phyloP scores from a whole-genome alignment of 2,797 vertebrate genomes.

The Chloroceryle amazona region DNA sequence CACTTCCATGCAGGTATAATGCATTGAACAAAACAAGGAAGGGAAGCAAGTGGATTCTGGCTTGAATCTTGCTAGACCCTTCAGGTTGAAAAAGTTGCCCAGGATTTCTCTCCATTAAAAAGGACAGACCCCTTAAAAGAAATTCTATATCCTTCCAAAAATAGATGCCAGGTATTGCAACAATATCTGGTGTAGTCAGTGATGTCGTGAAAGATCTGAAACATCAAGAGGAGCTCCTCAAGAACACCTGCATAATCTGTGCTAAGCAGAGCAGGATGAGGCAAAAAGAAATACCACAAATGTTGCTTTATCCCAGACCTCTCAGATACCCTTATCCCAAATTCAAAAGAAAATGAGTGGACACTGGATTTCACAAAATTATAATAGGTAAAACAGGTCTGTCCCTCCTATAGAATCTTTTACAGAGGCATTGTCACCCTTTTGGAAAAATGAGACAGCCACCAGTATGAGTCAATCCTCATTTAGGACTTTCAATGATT shows the following conservation, averaged over 20 bases:
- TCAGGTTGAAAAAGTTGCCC: neutral
- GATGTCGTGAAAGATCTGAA: neutral
- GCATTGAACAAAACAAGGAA: neutral
- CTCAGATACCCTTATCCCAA: neutral
- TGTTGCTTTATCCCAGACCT: neutral
- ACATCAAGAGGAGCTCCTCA: neutral
- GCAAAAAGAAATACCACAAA: neutral
- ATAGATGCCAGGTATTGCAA: neutral
- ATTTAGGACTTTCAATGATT: neutral
- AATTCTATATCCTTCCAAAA: neutral
- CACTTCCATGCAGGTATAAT: neutral
- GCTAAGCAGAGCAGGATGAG: neutral
- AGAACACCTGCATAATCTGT: neutral
- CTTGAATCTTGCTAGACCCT: neutral
- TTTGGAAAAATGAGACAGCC: neutral
- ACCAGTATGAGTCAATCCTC: neutral
- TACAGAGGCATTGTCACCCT: neutral
- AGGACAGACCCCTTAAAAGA: neutral
- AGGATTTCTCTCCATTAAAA: neutral
- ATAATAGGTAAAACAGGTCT: neutral
- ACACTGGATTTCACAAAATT: neutral
- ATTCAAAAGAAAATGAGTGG: neutral
- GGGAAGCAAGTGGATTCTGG: neutral
- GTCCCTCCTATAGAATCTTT: neutral
- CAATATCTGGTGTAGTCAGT: neutral